Base-by-base conservation (phyloP, 1,140 invertebrate species). In the Papilio glaucus region DNA sequence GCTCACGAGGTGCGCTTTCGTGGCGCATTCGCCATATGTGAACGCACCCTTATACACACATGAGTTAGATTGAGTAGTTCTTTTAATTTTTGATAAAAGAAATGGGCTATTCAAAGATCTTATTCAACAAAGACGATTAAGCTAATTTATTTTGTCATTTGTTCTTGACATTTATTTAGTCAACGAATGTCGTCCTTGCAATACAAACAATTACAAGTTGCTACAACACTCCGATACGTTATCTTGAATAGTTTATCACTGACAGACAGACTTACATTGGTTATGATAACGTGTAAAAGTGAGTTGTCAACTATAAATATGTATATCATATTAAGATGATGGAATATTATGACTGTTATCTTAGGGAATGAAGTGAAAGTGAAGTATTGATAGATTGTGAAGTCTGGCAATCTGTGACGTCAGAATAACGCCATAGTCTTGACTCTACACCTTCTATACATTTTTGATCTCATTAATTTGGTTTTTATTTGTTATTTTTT, bases 231-330 rank as follows among this genome's bases (percentile, higher is more conserved):
- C 21, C 6, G 63, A 67, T 67, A 67, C 5, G 3, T 67, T 67
- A 67, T 67, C 63, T 4, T 26, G 37, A 24, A 15, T 13, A 67
- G 10, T 38, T 67, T 67, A 67, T 67, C 60, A 15, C 21, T 67
- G 62, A 65, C 63, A 67, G 39, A 39, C 12, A 67, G 38, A 67
- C 39, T 42, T 63, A 38, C 18, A 33, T 15, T 39, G 63, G 62
- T 12, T 41, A 26, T 67, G 63, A 67, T 67, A 67, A 41, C 4
- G 21, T 18, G 21, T 13, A 21, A 67, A 67, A 67, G 6, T 26
- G 33, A 67, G 26, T 39, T 67, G 21, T 38, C 12, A 42, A 21
- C 15, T 39, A 63, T 38, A 65, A 21, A 33, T n/a, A 63, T 49
- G 45, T 49, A 45, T 45, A 45, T 18, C 12, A 15, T 15, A n/a